Evolutionary conservation across 2,888 invertebrate genomes (phyloP).

Genomic region (Oasisia sp.): DNA sequence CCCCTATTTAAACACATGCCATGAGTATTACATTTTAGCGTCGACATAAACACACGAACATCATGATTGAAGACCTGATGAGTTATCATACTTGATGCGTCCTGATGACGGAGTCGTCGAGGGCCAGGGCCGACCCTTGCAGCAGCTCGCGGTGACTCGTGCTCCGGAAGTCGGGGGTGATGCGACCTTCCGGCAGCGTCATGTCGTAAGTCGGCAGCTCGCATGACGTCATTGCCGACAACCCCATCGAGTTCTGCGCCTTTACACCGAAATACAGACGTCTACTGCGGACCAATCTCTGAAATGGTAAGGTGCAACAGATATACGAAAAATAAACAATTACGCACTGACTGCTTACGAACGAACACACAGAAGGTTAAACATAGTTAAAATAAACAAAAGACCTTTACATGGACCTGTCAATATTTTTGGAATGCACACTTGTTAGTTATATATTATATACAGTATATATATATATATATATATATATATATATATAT

Average conservation of each 20-base stretch:
- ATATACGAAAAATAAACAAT: background rate
- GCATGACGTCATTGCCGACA: conserved; percentile 43
- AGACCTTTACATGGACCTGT: too few relatives aligned
- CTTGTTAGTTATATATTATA: too few relatives aligned
- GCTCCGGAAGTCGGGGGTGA: conserved; percentile 46
- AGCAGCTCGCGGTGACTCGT: conserved; percentile 49
- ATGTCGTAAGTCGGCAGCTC: conserved; percentile 49
- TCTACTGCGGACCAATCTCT: background rate
- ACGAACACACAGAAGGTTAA: too few relatives aligned
- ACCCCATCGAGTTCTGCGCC: conserved; percentile 49
- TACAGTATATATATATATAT: too few relatives aligned
- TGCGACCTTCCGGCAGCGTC: conserved; percentile 50
- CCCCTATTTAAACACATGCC: too few relatives aligned
- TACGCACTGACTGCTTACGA: too few relatives aligned
- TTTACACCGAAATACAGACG: conserved; percentile 45
- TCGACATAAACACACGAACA: too few relatives aligned
- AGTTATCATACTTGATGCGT: background rate
- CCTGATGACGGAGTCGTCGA: conserved; percentile 50
- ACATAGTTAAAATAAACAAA: too few relatives aligned
- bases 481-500: too few relatives aligned
- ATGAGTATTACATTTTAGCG: too few relatives aligned
- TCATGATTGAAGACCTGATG: too few relatives aligned
- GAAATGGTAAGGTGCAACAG: background rate
- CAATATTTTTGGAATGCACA: too few relatives aligned
- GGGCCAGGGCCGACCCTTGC: conserved; percentile 44